phyloP scores from a whole-genome alignment of 1,140 invertebrate species.

The Conus betulinus region DNA sequence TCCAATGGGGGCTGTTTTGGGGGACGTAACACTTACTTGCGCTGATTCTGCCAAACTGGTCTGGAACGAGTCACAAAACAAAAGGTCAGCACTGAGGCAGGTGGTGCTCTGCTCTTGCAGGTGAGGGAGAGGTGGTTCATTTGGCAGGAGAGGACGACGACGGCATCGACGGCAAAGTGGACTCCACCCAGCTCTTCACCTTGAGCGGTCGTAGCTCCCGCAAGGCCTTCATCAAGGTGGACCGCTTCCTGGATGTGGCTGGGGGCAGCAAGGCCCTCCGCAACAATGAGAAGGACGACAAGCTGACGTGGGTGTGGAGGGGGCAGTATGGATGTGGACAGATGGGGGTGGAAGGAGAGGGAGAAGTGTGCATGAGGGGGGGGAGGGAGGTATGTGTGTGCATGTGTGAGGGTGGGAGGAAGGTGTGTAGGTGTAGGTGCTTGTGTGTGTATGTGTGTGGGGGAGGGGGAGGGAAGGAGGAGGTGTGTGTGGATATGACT shows the following conservation, averaged over 20 bases:
- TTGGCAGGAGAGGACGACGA: constrained; percentile 60
- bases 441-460: background rate
- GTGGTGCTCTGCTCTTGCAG: constrained; percentile 25
- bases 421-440: too few species aligned
- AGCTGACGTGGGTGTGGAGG: constrained; percentile 30
- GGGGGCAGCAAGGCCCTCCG: constrained; percentile 38
- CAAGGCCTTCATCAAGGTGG: constrained; percentile 46
- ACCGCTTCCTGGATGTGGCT: constrained; percentile 49
- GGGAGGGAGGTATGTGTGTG: background rate
- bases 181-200: constrained; percentile 45
- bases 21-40: too few species aligned
- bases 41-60: too few species aligned
- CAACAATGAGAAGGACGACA: constrained; percentile 47
- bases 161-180: constrained; percentile 42
- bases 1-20: too few species aligned
- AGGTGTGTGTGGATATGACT: too few species aligned
- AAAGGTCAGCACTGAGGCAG: too few species aligned
- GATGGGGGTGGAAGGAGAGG: too few species aligned
- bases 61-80: too few species aligned
- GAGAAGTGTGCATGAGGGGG: background rate
- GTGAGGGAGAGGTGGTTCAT: constrained; percentile 60
- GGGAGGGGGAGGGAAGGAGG: too few species aligned
- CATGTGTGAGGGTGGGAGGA: too few species aligned
- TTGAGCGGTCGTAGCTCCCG: constrained; percentile 42
- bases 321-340: too few species aligned